Evolutionary conservation across 2,797 vertebrate genomes (phyloP).

Genomic region (Leptatherina wallacei): DNA sequence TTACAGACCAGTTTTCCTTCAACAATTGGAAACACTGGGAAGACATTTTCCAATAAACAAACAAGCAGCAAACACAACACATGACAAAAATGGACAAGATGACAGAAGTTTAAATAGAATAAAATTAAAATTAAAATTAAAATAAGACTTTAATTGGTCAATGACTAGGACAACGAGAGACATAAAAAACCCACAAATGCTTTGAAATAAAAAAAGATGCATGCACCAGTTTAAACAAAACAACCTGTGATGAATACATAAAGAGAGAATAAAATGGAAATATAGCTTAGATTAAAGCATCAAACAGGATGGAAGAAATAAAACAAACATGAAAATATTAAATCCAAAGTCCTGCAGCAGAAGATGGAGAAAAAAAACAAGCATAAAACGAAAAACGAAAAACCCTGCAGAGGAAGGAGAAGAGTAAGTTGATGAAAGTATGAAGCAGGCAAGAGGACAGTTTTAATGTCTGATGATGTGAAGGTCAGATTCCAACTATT

Average conservation of each 20-base stretch:
- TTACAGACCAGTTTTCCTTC: conserved; percentile 50
- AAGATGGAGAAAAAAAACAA: conserved; percentile 20
- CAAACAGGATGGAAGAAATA: conserved; percentile 28
- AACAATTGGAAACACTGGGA: conserved; percentile 41
- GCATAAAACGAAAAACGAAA: conserved; percentile 8
- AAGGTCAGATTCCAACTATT: not conserved
- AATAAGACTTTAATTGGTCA: not conserved
- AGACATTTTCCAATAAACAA: conserved; percentile 20
- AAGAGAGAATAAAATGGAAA: not conserved
- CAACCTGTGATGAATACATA: conserved; percentile 24
- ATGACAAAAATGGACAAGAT: conserved; percentile 13
- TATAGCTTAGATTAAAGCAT: conserved; percentile 3
- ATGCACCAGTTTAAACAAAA: conserved; percentile 1
- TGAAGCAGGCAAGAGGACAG: not conserved
- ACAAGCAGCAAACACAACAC: conserved; percentile 45
- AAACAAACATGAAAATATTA: not conserved
- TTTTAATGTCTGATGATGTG: not conserved
- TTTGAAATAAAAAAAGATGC: not conserved
- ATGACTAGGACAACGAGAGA: not conserved
- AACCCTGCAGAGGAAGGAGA: conserved; percentile 24
- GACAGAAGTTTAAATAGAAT: conserved; percentile 1
- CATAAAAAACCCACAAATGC: not conserved
- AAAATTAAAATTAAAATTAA: not conserved
- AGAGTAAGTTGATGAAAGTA: not conserved
- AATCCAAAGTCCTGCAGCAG: not conserved